These are phyloP conservation scores for Lophura nycthemera DNA, from an alignment of 2,113 vertebrate genomes.

Conservation along the genomic window DNA sequence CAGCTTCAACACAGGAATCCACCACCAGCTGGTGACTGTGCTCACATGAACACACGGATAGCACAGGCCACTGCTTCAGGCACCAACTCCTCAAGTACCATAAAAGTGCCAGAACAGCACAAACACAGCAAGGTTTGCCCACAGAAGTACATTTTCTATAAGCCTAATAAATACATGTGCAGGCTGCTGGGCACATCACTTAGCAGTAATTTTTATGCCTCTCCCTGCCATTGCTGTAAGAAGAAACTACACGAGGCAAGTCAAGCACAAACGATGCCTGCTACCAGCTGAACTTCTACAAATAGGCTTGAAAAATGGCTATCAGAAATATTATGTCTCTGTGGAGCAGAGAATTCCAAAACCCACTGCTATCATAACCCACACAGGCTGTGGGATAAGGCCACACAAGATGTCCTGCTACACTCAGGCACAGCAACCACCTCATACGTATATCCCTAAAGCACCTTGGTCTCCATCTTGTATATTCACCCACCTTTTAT, in stretches of 20 bases:
- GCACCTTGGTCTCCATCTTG: background rate
- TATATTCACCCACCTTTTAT: background rate
- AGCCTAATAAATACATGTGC: accelerated
- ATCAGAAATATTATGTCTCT: background rate
- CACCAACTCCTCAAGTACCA: background rate
- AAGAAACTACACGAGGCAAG: background rate
- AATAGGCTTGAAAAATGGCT: background rate
- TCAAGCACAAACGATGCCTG: background rate
- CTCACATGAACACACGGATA: background rate
- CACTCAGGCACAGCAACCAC: background rate
- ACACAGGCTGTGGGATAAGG: background rate
- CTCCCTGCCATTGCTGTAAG: background rate
- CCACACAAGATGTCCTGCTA: background rate
- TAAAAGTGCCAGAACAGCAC: background rate
- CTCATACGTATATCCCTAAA: background rate
- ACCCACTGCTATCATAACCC: accelerated
- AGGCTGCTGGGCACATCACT: background rate
- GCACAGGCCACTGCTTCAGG: accelerated
- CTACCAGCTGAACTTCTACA: background rate
- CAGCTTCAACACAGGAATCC: background rate
- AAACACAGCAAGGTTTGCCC: background rate
- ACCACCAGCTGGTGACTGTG: background rate
- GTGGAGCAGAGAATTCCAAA: background rate
- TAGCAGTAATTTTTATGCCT: background rate
- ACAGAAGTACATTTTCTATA: background rate